Conservation (phyloP, 2,797 vertebrate species). For the Characodon lateralis region DNA sequence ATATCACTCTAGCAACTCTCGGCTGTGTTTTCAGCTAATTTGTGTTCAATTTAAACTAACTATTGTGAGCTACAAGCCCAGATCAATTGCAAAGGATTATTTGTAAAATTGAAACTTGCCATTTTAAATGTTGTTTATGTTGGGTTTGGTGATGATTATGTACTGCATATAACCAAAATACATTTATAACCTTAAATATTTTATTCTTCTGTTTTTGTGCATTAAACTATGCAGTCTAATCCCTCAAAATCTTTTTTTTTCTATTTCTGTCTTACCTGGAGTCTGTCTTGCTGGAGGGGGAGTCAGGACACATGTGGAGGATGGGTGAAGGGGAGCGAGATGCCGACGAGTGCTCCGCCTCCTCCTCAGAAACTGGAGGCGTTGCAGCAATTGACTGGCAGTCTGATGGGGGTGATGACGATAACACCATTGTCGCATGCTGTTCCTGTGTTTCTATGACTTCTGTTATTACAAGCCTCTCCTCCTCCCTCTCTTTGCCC, state of each 20-base stretch:
- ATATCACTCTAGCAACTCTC: not conserved
- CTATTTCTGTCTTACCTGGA: slow-evolving; percentile 83
- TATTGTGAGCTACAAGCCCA: not conserved
- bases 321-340: slow-evolving; percentile 78
- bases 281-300: slow-evolving; percentile 84
- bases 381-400: slow-evolving; percentile 53
- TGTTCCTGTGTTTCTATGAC: slow-evolving; percentile 20
- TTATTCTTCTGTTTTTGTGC: not conserved
- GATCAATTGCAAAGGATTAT: not conserved
- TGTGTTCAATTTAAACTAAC: not conserved
- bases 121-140: not conserved
- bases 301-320: slow-evolving; percentile 84
- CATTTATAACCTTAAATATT: no score
- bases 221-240: not conserved
- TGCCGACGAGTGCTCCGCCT: slow-evolving; percentile 63
- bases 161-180: not conserved
- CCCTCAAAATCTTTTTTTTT: not conserved
- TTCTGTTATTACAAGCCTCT: slow-evolving; percentile 14
- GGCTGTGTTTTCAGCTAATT: not conserved
- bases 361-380: slow-evolving; percentile 68
- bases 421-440: slow-evolving; percentile 23
- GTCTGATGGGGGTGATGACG: slow-evolving; percentile 23
- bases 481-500: slow-evolving; percentile 31
- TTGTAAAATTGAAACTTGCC: not conserved
- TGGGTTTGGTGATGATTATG: not conserved